Percentiles rank a stretch among this genome's conserved stretches.
phyloP scores from a whole-genome alignment of 92 coral and sea anemone genomes.

The Phenganax subtilis region DNA sequence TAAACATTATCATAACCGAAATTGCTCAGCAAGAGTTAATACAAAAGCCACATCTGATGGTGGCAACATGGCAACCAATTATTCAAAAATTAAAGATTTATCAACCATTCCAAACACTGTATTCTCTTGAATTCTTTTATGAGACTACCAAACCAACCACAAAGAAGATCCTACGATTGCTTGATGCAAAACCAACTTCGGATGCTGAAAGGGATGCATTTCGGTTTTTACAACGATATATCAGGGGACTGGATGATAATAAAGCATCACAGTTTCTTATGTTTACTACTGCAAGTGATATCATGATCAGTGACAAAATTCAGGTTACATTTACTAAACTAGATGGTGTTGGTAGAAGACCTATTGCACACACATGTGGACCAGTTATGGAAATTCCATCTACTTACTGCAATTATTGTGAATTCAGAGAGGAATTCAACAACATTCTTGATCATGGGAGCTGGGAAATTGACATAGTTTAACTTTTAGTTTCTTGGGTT shows the following conservation, averaged over 20 bases:
- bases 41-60: slow-evolving; percentile 46
- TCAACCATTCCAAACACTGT: slow-evolving; percentile 21
- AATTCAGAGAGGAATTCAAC: slow-evolving; percentile 30
- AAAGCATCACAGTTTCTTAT: slow-evolving; percentile 32
- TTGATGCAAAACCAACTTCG: slow-evolving; percentile 45
- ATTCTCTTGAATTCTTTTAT: slow-evolving; percentile 26
- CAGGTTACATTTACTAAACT: neutral
- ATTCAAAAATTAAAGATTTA: slow-evolving; percentile 13
- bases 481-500: neutral
- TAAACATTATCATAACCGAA: slow-evolving; percentile 16
- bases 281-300: slow-evolving; percentile 18
- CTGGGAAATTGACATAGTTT: slow-evolving; percentile 50
- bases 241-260: slow-evolving; percentile 50
- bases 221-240: slow-evolving; percentile 51
- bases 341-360: neutral
- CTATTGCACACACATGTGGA: slow-evolving; percentile 13
- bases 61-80: slow-evolving; percentile 42
- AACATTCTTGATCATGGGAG: slow-evolving; percentile 17
- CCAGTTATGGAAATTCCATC: slow-evolving; percentile 2
- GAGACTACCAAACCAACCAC: slow-evolving; percentile 48
- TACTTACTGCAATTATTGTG: slow-evolving; percentile 1
- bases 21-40: slow-evolving; percentile 40
- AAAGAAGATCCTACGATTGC: slow-evolving; percentile 56
- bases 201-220: slow-evolving; percentile 59
- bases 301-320: neutral